Evolutionary conservation across 1,140 invertebrate species (phyloP).

Genomic region (Drosophila sp.): DNA sequence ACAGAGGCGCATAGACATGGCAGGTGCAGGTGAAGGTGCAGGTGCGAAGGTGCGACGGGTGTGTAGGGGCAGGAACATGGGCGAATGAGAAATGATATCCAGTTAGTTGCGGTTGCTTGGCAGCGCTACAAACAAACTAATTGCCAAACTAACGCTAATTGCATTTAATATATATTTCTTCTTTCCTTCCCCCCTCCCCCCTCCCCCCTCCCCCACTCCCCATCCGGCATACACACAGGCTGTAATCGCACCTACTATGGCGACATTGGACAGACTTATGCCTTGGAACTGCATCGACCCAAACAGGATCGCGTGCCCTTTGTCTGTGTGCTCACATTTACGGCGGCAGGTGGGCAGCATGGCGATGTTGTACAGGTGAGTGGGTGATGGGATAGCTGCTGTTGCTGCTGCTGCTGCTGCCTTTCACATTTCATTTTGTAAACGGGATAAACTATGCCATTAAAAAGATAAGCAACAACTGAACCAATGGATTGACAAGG

Average conservation of each 20-base stretch:
- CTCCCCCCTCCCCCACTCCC: background rate
- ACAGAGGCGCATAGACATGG: no score
- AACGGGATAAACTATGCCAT: constrained; percentile 73
- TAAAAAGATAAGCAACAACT: constrained; percentile 73
- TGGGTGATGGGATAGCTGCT: background rate
- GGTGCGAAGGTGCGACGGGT: no score
- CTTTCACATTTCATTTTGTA: constrained; percentile 75
- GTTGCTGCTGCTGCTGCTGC: background rate
- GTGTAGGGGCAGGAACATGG: no score
- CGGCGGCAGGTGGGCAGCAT: constrained; percentile 90
- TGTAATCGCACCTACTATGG: constrained; percentile 94
- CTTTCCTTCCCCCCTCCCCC: constrained; percentile 1
- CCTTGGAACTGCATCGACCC: constrained; percentile 91
- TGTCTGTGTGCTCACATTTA: constrained; percentile 92
- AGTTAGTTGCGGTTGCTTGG: constrained; percentile 34
- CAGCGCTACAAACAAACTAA: constrained; percentile 53
- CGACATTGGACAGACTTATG: constrained; percentile 91
- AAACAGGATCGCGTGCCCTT: constrained; percentile 92
- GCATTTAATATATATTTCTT: constrained; percentile 51
- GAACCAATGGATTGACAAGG: constrained; percentile 15
- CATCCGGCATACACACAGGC: constrained; percentile 84
- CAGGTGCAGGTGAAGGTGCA: no score
- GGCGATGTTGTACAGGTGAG: constrained; percentile 93
- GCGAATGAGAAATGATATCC: background rate
- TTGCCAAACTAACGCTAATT: constrained; percentile 66